Evolutionary conservation across 2,888 invertebrate genomes (phyloP).

Genomic region (Thecophora atra): DNA sequence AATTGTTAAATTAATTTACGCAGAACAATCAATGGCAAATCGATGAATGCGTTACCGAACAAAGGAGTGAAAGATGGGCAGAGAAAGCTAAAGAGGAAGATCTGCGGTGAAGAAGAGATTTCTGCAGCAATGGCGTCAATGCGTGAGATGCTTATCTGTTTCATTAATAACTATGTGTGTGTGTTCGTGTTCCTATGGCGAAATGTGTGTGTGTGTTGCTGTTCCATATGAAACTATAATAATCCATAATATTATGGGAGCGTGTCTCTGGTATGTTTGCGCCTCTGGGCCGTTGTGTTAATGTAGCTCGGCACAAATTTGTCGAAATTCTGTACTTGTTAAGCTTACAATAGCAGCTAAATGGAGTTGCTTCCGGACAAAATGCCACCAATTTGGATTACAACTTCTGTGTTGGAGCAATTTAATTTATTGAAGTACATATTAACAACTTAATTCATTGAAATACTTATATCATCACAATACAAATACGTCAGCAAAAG

Average conservation of each 20-base stretch:
- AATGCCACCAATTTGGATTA: constrained; percentile 55
- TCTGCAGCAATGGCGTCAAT: too few relatives aligned
- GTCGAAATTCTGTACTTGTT: constrained; percentile 12
- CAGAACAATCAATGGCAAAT: constrained; percentile 14
- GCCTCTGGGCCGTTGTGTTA: neutral
- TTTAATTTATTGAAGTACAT: too few relatives aligned
- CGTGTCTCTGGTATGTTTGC: neutral
- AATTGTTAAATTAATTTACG: constrained; percentile 33
- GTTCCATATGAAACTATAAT: too few relatives aligned
- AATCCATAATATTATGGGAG: neutral
- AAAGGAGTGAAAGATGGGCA: too few relatives aligned
- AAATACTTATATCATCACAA: too few relatives aligned
- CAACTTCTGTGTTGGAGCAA: constrained; percentile 48
- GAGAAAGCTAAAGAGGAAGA: too few relatives aligned
- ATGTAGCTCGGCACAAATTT: too few relatives aligned
- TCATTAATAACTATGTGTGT: neutral
- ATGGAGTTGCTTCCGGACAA: constrained; percentile 41
- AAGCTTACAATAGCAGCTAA: constrained; percentile 38
- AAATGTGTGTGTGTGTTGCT: neutral
- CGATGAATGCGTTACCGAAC: neutral
- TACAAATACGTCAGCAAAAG: too few relatives aligned
- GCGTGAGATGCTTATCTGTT: neutral
- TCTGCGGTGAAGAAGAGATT: too few relatives aligned
- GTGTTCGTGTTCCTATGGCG: neutral
- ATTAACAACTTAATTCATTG: too few relatives aligned